Evolutionary conservation across 2,113 vertebrate species (phyloP).

Genomic region (Pitta sordida): DNA sequence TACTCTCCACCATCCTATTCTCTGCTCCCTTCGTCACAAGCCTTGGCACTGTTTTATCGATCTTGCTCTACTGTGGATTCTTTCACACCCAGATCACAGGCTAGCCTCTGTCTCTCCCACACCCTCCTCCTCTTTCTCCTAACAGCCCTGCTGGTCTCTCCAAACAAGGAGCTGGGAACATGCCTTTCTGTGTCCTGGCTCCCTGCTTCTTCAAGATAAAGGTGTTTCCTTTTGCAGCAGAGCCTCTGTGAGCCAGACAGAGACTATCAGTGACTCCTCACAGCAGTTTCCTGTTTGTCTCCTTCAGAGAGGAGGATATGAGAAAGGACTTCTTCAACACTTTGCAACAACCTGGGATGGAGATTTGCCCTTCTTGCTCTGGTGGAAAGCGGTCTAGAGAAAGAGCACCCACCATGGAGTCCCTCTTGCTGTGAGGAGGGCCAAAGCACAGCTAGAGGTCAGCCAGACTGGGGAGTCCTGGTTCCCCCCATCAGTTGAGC

Average conservation of each 20-base stretch:
- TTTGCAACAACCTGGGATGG: background rate
- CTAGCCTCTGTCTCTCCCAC: conserved; percentile 7
- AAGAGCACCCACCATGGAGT: fast-evolving
- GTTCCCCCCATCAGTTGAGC: fast-evolving
- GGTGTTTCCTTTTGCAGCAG: background rate
- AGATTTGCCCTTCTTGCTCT: background rate
- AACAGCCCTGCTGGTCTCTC: background rate
- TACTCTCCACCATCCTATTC: conserved; percentile 48
- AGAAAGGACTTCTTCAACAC: background rate
- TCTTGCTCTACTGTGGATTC: conserved; percentile 33
- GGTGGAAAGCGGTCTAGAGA: background rate
- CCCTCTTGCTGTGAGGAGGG: background rate
- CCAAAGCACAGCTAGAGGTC: background rate
- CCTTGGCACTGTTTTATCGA: conserved; percentile 38
- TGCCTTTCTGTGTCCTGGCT: background rate
- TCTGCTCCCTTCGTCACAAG: background rate
- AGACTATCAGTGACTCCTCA: background rate
- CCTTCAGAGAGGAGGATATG: background rate
- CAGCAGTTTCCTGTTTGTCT: background rate
- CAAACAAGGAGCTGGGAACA: background rate
- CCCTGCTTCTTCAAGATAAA: background rate
- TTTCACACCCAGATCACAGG: conserved; percentile 53
- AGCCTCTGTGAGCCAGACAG: background rate
- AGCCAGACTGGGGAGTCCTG: background rate
- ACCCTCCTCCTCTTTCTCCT: conserved; percentile 22